Percentiles rank a stretch among this genome's conserved stretches.
Evolutionary conservation across 2,113 vertebrate species (phyloP).

Genomic region (Platysternon megacephalum): DNA sequence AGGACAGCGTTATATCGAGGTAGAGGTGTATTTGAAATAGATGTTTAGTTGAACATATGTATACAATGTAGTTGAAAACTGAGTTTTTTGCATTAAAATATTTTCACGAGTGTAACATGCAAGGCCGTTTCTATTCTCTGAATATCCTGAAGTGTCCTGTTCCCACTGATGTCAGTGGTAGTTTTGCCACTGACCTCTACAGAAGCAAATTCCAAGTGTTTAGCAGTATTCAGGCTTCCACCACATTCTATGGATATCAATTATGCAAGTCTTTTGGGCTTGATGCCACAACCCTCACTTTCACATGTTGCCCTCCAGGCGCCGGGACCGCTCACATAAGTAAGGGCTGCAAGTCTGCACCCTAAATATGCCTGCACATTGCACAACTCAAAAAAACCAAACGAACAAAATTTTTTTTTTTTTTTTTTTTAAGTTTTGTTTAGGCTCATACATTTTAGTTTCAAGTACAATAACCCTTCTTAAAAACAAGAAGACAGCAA

Average conservation of each 20-base stretch:
- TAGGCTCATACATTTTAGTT: background rate
- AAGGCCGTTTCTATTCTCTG: background rate
- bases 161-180: background rate
- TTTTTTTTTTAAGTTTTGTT: background rate
- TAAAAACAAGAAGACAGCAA: background rate
- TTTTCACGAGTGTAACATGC: background rate
- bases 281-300: background rate
- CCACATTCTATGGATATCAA: background rate
- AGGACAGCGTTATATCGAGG: too few relatives aligned
- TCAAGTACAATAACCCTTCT: background rate
- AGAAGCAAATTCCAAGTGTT: background rate
- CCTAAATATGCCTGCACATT: background rate
- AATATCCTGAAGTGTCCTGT: background rate
- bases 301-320: background rate
- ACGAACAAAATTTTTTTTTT: too few relatives aligned
- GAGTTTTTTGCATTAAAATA: background rate
- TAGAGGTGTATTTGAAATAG: background rate
- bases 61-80: background rate
- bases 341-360: background rate
- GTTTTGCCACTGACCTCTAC: background rate
- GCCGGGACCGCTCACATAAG: background rate
- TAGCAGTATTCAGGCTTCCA: background rate
- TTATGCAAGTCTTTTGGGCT: background rate
- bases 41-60: background rate
- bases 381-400: background rate